These are phyloP conservation scores for Lemur catta DNA, from an alignment of 2,797 vertebrate species.

Conservation along the genomic window DNA sequence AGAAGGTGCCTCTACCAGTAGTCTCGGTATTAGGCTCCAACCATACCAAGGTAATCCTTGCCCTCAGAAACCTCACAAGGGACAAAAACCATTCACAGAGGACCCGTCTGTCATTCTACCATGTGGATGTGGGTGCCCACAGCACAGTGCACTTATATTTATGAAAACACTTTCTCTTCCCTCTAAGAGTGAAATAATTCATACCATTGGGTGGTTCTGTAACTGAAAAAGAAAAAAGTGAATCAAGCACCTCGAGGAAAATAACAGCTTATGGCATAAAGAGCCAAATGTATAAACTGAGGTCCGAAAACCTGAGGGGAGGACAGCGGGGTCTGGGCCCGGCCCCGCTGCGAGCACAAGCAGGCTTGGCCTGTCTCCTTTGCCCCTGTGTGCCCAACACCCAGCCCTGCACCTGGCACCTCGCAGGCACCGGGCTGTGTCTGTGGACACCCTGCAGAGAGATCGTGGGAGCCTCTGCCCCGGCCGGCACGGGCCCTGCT, in stretches of 20 bases:
- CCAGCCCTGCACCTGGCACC: fast-evolving
- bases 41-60: background rate
- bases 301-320: background rate
- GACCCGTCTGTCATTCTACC: fast-evolving
- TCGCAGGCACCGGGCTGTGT: background rate
- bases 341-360: fast-evolving
- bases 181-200: background rate
- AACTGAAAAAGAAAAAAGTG: background rate
- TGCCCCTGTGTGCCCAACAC: background rate
- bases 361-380: background rate
- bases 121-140: fast-evolving
- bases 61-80: background rate
- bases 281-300: background rate
- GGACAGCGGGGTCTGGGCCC: too few relatives aligned
- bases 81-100: fast-evolving
- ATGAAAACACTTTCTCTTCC: background rate
- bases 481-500: fast-evolving
- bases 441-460: fast-evolving
- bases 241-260: fast-evolving
- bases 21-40: background rate
- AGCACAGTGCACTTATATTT: fast-evolving
- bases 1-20: background rate
- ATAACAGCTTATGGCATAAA: background rate
- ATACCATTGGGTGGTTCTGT: background rate
- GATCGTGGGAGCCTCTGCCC: fast-evolving